phyloP scores from a whole-genome alignment of 2,113 vertebrate species.

The Chitala chitala region DNA sequence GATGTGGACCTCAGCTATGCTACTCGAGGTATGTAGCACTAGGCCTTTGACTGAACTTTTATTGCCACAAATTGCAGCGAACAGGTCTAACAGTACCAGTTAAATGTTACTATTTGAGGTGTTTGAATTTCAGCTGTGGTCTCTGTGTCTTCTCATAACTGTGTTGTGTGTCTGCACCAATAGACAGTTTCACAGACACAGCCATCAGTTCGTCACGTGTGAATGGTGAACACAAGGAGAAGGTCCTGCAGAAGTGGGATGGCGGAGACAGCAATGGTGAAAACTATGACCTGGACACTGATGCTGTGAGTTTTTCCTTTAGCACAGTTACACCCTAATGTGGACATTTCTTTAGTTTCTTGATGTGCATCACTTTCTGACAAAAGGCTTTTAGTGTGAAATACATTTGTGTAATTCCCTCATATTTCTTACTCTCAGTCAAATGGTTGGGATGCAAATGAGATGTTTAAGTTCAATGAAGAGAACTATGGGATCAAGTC shows the following conservation, averaged over 20 bases:
- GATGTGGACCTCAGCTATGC: conserved; percentile 87
- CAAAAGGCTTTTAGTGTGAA: neutral
- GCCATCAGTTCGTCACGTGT: conserved; percentile 75
- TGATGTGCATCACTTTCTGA: too few species aligned
- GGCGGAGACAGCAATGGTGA: conserved; percentile 83
- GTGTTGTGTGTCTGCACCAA: neutral
- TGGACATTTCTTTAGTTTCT: too few species aligned
- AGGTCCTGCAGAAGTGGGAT: conserved; percentile 84
- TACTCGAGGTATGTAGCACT: conserved; percentile 70
- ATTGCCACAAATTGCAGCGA: too few species aligned
- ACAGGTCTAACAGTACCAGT: too few species aligned
- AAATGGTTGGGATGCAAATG: conserved; percentile 89
- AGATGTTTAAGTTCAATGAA: conserved; percentile 90
- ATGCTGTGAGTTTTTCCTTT: conserved; percentile 66
- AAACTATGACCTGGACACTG: conserved; percentile 79
- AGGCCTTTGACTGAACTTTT: neutral
- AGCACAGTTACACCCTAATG: neutral
- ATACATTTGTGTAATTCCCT: neutral
- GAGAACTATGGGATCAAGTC: conserved; percentile 86
- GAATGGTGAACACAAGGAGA: conserved; percentile 86
- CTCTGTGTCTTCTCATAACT: neutral
- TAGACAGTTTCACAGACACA: conserved; percentile 84
- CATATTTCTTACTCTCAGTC: conserved; percentile 55
- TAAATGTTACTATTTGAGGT: too few species aligned
- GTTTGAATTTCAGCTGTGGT: neutral